Percentiles rank a stretch among this genome's conserved stretches.
These are phyloP conservation scores for Rhea americana DNA, from an alignment of 2,113 vertebrate species.

Conservation along the genomic window DNA sequence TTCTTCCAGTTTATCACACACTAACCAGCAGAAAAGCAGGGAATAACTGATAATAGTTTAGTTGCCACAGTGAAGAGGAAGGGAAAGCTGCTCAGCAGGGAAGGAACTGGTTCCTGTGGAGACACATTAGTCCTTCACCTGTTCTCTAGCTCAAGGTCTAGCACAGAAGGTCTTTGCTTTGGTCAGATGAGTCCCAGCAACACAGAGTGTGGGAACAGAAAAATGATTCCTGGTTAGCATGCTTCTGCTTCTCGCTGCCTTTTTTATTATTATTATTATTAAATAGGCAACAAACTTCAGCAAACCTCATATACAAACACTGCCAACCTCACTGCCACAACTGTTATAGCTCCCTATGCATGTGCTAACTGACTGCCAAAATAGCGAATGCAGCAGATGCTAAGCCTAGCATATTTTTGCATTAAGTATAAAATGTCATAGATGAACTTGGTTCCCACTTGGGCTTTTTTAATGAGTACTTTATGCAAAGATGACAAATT, in stretches of 20 bases:
- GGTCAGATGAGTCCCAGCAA: background rate
- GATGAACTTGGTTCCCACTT: slow-evolving; percentile 33
- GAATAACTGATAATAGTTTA: accelerated
- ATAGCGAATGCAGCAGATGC: slow-evolving; percentile 4
- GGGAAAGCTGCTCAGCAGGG: background rate
- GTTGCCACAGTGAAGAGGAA: background rate
- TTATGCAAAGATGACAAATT: slow-evolving; percentile 7
- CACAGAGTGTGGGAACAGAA: background rate
- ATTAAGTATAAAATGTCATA: slow-evolving; percentile 12
- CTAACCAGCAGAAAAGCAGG: background rate
- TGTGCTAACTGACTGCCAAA: background rate
- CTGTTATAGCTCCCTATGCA: background rate
- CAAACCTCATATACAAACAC: background rate
- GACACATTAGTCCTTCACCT: background rate
- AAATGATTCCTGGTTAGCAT: background rate
- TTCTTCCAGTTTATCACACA: background rate
- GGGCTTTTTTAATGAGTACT: slow-evolving; percentile 26
- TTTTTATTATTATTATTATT: background rate
- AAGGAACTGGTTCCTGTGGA: background rate
- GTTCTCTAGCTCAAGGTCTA: background rate
- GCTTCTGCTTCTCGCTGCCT: background rate
- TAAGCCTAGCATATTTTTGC: background rate
- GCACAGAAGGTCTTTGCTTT: background rate
- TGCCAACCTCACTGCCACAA: background rate
- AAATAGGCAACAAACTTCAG: background rate